Base-by-base conservation (phyloP, 2,797 vertebrate species). In the Aplochiton taeniatus region DNA sequence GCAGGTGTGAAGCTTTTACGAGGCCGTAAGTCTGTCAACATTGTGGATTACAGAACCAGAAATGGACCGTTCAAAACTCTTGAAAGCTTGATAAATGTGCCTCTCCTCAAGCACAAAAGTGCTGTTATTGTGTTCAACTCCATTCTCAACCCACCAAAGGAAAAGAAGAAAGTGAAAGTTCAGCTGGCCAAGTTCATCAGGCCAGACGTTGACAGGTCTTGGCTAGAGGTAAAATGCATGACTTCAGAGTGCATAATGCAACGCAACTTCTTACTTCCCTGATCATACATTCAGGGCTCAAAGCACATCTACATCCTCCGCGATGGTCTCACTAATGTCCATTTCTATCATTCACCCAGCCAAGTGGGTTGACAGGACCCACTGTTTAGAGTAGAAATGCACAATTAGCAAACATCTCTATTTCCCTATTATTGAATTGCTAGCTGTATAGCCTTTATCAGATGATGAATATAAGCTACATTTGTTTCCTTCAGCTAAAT, bases 51-150 rank as follows among this genome's bases (percentile, higher is more conserved):
- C 79, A 78, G 94, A 72, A 90, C 85, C 17, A 87, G 90, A 47
- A 83, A 92, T 0, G 87, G 90, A 17, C 92, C 93, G 0, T 93
- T 94, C 72, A 83, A 68, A 53, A 89, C 78, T 47, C 80, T 95
- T 70, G 91, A 91, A 58, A 91, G 86, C 65, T 80, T 91, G 54
- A 74, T 87, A 9, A 89, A 90, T 2, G 91, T 91, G 0, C 87
- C 92, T 1, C 78, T 87, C 19, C 83, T 92, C 42, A 91, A 93
- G 43, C 84, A 93, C 80, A 94, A 94, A 82, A 94, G 87, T 52
- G 78, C 82, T 0, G 51, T 90, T 14, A 80, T 83, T 4, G 87
- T 90, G 0, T 93, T 92, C 70, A 82, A 92, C 73, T 89, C 92
- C 14, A 94, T 92, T 53, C 79, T 95, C 57, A 86, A 81, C 70